Conservation (phyloP, 2,888 invertebrate species). For the Alsophila aescularia region DNA sequence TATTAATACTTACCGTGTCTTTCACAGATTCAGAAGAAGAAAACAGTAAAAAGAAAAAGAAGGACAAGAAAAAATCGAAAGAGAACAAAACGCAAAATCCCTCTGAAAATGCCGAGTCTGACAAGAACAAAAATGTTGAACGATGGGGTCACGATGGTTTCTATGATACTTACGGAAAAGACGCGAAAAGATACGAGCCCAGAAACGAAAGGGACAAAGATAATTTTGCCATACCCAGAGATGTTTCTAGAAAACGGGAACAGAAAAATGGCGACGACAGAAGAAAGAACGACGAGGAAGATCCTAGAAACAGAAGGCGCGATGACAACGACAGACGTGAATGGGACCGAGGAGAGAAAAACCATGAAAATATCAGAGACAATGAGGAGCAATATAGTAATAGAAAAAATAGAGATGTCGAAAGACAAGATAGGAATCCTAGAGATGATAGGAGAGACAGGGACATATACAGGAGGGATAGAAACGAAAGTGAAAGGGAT, state of each 20-base stretch:
- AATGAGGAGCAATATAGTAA: constrained; percentile 3
- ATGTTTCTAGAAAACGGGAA: constrained; percentile 16
- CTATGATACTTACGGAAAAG: constrained; percentile 74
- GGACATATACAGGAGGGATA: constrained; percentile 26
- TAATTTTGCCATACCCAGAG: constrained; percentile 51
- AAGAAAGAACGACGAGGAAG: constrained; percentile 30
- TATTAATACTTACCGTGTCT: constrained; percentile 2
- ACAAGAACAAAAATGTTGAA: constrained; percentile 50
- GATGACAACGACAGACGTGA: constrained; percentile 23
- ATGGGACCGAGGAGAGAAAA: constrained; percentile 26
- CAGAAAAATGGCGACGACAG: constrained; percentile 29
- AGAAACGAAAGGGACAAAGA: constrained; percentile 54
- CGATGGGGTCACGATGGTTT: constrained; percentile 77
- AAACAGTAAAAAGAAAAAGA: constrained; percentile 50
- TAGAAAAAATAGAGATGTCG: constrained; percentile 31
- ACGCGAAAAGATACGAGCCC: constrained; percentile 57
- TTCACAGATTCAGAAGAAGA: constrained; percentile 62
- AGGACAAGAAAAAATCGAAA: constrained; percentile 55
- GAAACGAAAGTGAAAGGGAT: constrained; percentile 37
- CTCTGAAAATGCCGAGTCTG: constrained; percentile 43
- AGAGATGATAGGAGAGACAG: constrained; percentile 29
- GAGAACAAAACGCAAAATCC: constrained; percentile 54
- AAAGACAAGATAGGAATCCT: constrained; percentile 25
- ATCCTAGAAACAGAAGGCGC: constrained; percentile 33
- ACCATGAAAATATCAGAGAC: constrained; percentile 25